Percentiles rank a stretch among this genome's conserved stretches.
Conservation (phyloP, 2,888 invertebrate genomes). For the Orthosia gothica region DNA sequence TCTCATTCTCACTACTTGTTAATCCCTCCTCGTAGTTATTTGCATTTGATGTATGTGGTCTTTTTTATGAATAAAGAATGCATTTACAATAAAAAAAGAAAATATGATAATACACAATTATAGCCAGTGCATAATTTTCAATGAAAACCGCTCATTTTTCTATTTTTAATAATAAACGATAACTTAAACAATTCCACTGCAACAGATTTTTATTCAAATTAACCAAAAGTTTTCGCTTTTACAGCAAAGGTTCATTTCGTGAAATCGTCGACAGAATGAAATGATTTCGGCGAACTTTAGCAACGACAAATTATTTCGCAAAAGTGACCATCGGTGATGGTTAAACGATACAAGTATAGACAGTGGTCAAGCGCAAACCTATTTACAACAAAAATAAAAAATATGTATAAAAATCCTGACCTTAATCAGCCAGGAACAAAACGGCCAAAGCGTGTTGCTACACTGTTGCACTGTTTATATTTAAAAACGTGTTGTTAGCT, state of each 20-base stretch:
- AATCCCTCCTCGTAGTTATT: no score
- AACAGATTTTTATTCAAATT: not conserved
- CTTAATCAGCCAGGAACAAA: constrained; percentile 17
- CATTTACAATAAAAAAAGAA: not conserved
- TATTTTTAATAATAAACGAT: not conserved
- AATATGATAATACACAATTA: not conserved
- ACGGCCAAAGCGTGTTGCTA: not conserved
- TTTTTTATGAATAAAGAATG: no score
- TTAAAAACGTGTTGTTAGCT: constrained; percentile 67
- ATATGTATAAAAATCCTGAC: no score
- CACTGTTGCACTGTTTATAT: constrained; percentile 36
- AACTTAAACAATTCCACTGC: not conserved
- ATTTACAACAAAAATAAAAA: no score
- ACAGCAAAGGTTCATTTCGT: no score
- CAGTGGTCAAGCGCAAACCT: no score
- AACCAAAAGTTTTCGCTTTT: not conserved
- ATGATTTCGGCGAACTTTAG: not conserved
- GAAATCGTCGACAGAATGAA: not conserved
- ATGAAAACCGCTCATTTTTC: no score
- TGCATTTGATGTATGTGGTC: no score
- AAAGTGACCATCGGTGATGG: not conserved
- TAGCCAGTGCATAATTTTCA: no score
- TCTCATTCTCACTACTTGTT: no score
- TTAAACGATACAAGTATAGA: not conserved
- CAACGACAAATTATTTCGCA: not conserved